Evolutionary conservation across 2,888 invertebrate genomes (phyloP).

Genomic region (Ceriagrion tenellum): DNA sequence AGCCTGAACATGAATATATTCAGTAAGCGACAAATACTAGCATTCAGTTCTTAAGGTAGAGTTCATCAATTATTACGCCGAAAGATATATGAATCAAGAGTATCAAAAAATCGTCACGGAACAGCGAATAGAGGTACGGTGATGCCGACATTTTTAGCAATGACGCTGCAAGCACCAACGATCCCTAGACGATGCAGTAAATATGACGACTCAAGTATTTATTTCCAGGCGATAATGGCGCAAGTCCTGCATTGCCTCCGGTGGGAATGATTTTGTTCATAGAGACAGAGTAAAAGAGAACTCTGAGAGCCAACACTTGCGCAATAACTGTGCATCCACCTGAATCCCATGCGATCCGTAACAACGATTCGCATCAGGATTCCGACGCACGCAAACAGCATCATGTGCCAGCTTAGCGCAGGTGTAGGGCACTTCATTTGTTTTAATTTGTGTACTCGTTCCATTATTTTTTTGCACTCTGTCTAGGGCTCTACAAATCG

Average conservation of each 20-base stretch:
- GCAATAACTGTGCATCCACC: neutral
- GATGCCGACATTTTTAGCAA: no score
- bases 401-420: neutral
- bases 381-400: neutral
- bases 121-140: no score
- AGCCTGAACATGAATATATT: no score
- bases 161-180: no score
- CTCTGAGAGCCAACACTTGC: neutral
- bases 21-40: no score
- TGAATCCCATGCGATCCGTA: neutral
- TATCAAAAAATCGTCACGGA: no score
- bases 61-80: no score
- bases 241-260: neutral
- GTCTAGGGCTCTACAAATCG: neutral
- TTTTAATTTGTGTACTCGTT: neutral
- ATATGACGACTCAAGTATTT: no score
- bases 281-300: neutral
- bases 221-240: no score
- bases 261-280: neutral
- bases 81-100: no score
- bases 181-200: no score
- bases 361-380: slow-evolving; percentile 18
- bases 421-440: neutral
- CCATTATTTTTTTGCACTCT: neutral
- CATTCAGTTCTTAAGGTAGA: no score